Conservation (phyloP, 1,140 invertebrate species). For the Panonychus citri region DNA sequence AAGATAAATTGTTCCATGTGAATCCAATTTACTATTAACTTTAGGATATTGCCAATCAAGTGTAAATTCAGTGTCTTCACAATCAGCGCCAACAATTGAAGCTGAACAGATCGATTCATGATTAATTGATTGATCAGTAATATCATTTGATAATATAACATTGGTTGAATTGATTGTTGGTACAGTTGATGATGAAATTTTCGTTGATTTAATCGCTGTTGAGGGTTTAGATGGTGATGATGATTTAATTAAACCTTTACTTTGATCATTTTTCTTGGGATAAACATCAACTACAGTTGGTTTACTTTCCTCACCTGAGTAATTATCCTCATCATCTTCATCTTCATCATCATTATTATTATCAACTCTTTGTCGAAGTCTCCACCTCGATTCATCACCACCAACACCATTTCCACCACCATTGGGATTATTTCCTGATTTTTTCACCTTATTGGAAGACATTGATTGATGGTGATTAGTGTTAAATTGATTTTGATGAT, state of each 20-base stretch:
- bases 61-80: slow-evolving; percentile 1
- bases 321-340: neutral
- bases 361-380: neutral
- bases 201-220: neutral
- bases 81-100: neutral
- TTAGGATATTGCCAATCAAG: neutral
- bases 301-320: neutral
- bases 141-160: neutral
- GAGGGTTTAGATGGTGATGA: neutral
- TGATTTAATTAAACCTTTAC: neutral
- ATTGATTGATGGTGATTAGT: neutral
- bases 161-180: neutral
- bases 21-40: neutral
- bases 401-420: neutral
- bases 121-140: neutral
- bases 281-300: slow-evolving; percentile 1
- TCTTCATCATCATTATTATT: neutral
- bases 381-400: neutral
- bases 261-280: neutral
- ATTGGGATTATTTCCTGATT: neutral
- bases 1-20: neutral
- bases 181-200: neutral
- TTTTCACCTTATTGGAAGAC: slow-evolving; percentile 1
- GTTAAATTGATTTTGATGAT: neutral
- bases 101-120: neutral